Conservation (phyloP, 2,888 invertebrate species). For the Acronicta psi region DNA sequence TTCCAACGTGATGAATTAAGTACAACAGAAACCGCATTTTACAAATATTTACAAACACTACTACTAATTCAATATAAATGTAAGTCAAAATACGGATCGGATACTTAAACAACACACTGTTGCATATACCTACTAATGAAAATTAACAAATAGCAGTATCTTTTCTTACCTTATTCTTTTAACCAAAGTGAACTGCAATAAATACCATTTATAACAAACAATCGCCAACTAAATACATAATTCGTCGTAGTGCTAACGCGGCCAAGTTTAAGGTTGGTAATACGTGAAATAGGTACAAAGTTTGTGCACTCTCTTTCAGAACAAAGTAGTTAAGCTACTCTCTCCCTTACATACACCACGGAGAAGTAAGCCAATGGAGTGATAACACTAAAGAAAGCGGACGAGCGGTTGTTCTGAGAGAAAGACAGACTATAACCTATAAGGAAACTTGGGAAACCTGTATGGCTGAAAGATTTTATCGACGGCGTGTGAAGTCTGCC, state of each 20-base stretch:
- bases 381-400: background rate
- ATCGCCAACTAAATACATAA: constrained; percentile 50
- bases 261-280: constrained; percentile 59
- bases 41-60: too few relatives aligned
- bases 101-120: constrained; percentile 9
- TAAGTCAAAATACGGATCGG: too few relatives aligned
- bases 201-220: constrained; percentile 48
- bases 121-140: constrained; percentile 5
- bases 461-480: too few relatives aligned
- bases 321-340: constrained; percentile 61
- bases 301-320: constrained; percentile 48
- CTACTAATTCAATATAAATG: too few relatives aligned
- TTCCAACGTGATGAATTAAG: too few relatives aligned
- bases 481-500: too few relatives aligned
- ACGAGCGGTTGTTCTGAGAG: too few relatives aligned
- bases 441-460: too few relatives aligned
- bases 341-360: background rate
- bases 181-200: constrained; percentile 39
- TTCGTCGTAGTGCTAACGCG: constrained; percentile 47
- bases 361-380: constrained; percentile 18
- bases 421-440: too few relatives aligned
- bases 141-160: constrained; percentile 7
- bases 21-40: too few relatives aligned
- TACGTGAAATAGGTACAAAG: constrained; percentile 65
- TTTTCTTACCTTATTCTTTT: constrained; percentile 21